Percentiles rank a stretch among this genome's conserved stretches.
Evolutionary conservation across 2,888 invertebrate species (phyloP).

Genomic region (Ligdia adustata): DNA sequence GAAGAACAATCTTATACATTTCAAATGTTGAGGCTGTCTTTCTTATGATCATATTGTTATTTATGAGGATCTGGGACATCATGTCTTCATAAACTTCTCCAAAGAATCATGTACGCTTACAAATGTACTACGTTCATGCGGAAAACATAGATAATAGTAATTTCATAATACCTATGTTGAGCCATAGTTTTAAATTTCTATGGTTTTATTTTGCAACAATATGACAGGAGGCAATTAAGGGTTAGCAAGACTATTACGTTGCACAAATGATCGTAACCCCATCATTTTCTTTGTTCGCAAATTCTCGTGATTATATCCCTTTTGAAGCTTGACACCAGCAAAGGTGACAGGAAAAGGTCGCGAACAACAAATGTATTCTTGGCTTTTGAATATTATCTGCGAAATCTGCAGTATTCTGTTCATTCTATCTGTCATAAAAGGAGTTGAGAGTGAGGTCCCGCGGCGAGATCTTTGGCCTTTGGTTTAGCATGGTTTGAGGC

Average conservation of each 20-base stretch:
- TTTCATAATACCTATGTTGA: background rate
- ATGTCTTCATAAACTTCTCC: no score
- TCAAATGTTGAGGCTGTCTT: no score
- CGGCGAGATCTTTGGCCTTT: constrained; percentile 29
- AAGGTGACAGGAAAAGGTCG: constrained; percentile 18
- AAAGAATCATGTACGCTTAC: no score
- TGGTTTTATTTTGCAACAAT: background rate
- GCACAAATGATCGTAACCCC: constrained; percentile 7
- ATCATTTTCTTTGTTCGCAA: constrained; percentile 5
- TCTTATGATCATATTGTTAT: no score
- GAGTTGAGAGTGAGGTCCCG: constrained; percentile 10
- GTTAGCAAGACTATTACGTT: background rate
- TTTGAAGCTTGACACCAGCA: constrained; percentile 1
- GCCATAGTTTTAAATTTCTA: no score
- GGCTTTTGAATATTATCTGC: constrained; percentile 28
- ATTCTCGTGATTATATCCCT: constrained; percentile 16
- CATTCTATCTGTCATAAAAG: constrained; percentile 29
- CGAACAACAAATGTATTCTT: constrained; percentile 5
- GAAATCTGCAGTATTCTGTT: constrained; percentile 30
- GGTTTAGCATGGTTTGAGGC: constrained; percentile 12
- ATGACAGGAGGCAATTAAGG: background rate
- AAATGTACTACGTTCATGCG: no score
- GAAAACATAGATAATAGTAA: no score
- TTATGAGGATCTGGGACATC: no score
- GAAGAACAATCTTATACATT: no score